These are phyloP conservation scores for Copsychus sechellarum DNA, from an alignment of 2,113 vertebrate species.

Conservation along the genomic window DNA sequence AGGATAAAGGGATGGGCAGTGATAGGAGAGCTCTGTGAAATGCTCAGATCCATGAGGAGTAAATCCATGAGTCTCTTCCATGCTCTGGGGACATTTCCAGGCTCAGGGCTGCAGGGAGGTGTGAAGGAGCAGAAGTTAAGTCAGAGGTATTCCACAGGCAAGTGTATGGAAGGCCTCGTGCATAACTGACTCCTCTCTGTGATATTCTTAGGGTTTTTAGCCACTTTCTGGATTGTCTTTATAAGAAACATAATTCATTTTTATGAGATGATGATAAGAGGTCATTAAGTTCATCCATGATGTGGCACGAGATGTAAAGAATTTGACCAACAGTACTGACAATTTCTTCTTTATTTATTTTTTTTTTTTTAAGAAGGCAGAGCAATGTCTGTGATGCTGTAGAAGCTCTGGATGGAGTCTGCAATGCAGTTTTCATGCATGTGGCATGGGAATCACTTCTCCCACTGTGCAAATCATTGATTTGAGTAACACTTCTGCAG, in stretches of 20 bases:
- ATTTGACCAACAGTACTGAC: fast-evolving
- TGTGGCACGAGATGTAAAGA: too few relatives aligned
- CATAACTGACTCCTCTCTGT: not conserved
- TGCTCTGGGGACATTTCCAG: not conserved
- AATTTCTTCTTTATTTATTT: not conserved
- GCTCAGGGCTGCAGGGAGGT: not conserved
- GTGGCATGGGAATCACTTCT: not conserved
- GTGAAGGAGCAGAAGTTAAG: not conserved
- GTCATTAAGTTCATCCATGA: not conserved
- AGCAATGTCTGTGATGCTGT: fast-evolving
- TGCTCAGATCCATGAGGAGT: not conserved
- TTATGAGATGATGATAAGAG: not conserved
- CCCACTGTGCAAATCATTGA: not conserved
- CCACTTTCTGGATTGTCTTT: not conserved
- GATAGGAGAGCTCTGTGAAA: not conserved
- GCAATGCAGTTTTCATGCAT: not conserved
- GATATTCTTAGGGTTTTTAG: not conserved
- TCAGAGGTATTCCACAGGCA: not conserved
- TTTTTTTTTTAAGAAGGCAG: not conserved
- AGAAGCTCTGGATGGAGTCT: not conserved
- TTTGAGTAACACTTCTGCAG: not conserved
- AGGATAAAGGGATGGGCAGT: not conserved
- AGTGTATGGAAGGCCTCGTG: not conserved
- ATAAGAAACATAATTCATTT: not conserved
- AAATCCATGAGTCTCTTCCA: not conserved